These are phyloP conservation scores for Himalopsyche anomala DNA, from an alignment of 2,888 invertebrate species.

Conservation along the genomic window DNA sequence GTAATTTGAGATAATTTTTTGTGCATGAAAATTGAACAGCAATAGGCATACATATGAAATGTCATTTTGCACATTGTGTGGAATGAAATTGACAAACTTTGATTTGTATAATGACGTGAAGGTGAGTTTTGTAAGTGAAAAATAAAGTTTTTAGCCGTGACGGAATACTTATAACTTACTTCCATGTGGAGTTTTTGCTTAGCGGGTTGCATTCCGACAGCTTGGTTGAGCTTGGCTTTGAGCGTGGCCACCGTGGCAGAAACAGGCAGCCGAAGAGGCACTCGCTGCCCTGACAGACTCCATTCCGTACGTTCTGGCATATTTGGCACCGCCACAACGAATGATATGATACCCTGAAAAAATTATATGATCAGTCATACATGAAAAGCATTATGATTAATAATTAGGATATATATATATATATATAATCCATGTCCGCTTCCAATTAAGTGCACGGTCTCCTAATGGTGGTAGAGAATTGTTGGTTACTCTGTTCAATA, in stretches of 20 bases:
- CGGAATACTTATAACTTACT: conserved; percentile 73
- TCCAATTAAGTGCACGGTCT: no score
- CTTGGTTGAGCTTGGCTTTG: conserved; percentile 90
- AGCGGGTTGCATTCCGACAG: conserved; percentile 95
- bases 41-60: no score
- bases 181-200: conserved; percentile 98
- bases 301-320: conserved; percentile 95
- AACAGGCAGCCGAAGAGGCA: conserved; percentile 86
- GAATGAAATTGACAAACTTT: no score
- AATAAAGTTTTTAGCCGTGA: no score
- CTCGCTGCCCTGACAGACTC: conserved; percentile 93
- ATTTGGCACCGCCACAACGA: conserved; percentile 89
- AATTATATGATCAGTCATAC: neutral
- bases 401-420: neutral
- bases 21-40: neutral
- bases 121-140: no score
- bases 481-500: no score
- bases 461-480: no score
- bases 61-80: no score
- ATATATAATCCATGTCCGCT: neutral
- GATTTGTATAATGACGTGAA: no score
- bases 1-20: no score
- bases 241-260: conserved; percentile 89
- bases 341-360: conserved; percentile 83
- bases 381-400: neutral